Evolutionary conservation across 92 coral and sea anemone species (phyloP).

Genomic region (Parazoanthus swiftii): DNA sequence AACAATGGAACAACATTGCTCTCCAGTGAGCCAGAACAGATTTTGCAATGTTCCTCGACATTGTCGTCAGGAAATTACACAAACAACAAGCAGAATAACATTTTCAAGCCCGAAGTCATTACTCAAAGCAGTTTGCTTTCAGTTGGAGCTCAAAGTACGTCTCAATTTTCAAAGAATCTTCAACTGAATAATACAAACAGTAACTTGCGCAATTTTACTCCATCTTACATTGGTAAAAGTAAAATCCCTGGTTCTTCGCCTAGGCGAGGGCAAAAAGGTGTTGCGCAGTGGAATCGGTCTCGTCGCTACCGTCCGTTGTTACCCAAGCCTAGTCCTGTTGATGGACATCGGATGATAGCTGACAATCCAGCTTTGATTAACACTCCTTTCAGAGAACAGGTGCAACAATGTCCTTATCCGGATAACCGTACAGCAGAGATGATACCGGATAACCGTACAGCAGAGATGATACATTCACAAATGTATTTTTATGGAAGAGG

Average conservation of each 20-base stretch:
- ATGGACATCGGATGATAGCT: neutral
- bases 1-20: neutral
- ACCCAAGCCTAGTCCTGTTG: conserved; percentile 25
- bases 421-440: neutral
- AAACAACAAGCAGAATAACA: neutral
- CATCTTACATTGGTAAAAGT: neutral
- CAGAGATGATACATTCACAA: neutral
- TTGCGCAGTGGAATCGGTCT: neutral
- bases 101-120: neutral
- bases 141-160: neutral
- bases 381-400: neutral
- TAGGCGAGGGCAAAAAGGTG: neutral
- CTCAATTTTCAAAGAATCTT: neutral
- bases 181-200: neutral
- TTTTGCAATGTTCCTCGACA: neutral
- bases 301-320: conserved; percentile 36
- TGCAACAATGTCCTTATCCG: neutral
- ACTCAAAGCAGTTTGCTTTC: neutral
- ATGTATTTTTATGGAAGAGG: neutral
- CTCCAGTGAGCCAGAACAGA: neutral
- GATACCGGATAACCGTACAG: neutral
- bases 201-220: neutral
- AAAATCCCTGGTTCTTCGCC: neutral
- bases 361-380: neutral
- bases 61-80: too few species aligned